Conservation (phyloP, 2,113 vertebrate species). For the Peromyscus maniculatus region DNA sequence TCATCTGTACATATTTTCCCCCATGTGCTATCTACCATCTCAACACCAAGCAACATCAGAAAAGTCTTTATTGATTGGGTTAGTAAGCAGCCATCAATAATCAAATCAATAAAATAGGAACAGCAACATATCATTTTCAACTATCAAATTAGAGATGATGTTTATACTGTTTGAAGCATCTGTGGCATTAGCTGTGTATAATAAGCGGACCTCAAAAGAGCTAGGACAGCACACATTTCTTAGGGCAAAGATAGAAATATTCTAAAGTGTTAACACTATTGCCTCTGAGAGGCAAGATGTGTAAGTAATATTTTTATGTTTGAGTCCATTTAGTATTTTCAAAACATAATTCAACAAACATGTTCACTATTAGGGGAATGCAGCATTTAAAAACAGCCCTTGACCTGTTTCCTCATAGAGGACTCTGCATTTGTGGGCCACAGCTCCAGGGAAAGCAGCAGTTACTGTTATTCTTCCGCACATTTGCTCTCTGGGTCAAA, state of each 20-base stretch:
- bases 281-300: background rate
- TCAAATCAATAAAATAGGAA: conserved; percentile 30
- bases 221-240: background rate
- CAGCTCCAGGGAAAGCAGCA: background rate
- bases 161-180: conserved; percentile 3
- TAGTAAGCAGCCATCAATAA: background rate
- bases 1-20: background rate
- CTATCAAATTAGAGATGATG: conserved; percentile 36
- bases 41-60: background rate
- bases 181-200: background rate
- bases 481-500: conserved; percentile 65
- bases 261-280: background rate
- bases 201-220: background rate
- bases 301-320: background rate
- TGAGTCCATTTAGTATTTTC: conserved; percentile 35
- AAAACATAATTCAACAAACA: background rate
- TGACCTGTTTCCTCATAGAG: background rate
- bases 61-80: background rate
- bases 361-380: background rate
- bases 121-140: conserved; percentile 40
- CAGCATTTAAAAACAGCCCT: background rate
- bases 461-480: background rate
- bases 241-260: background rate
- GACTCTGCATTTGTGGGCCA: background rate
- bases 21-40: background rate